Evolutionary conservation across 2,797 vertebrate genomes (phyloP).

Genomic region (Buphagus erythrorhynchus): DNA sequence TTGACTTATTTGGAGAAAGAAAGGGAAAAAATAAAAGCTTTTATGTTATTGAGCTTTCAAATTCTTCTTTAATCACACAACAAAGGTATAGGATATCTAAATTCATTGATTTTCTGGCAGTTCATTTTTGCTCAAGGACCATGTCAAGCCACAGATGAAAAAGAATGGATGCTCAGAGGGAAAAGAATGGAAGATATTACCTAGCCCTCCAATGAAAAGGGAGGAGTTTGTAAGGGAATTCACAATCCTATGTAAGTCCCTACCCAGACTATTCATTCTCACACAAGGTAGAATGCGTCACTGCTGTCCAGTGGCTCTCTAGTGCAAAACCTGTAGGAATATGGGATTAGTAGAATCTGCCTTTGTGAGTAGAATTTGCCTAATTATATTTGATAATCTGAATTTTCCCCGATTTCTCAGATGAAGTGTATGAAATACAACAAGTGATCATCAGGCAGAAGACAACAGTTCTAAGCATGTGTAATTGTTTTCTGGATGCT

Average conservation of each 20-base stretch:
- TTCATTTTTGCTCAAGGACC: background rate
- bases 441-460: background rate
- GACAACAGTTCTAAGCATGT: background rate
- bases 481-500: background rate
- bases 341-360: background rate
- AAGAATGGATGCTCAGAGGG: background rate
- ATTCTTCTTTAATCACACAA: background rate
- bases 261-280: background rate
- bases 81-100: background rate
- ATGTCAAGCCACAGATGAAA: background rate
- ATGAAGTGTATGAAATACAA: background rate
- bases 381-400: background rate
- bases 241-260: rapidly evolving
- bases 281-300: rapidly evolving
- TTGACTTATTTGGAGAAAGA: background rate
- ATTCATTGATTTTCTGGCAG: background rate
- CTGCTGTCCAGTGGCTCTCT: too few species aligned
- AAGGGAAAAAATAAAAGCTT: too few species aligned
- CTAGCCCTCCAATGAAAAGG: background rate
- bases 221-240: background rate
- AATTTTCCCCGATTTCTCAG: background rate
- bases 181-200: background rate
- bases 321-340: background rate
- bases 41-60: background rate
- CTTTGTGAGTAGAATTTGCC: background rate